Percentiles rank a stretch among this genome's conserved stretches.
Evolutionary conservation across 2,797 vertebrate genomes (phyloP).

Genomic region (Premnoplex brunnescens): DNA sequence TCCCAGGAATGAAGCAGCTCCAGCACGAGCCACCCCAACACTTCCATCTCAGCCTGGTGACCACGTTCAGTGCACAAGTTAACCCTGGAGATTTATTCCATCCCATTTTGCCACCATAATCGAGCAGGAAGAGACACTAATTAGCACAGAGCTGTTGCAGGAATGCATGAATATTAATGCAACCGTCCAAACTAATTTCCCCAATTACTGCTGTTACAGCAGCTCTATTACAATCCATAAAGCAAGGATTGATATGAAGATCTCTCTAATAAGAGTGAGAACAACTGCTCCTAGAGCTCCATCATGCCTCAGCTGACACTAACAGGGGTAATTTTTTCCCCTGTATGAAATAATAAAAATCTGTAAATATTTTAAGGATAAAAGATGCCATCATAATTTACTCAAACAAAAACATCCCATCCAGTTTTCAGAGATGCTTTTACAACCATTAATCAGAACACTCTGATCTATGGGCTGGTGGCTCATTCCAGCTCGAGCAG

Average conservation of each 20-base stretch:
- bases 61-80: not conserved
- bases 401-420: not conserved
- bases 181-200: constrained; percentile 50
- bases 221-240: constrained; percentile 56
- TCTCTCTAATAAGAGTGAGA: not conserved
- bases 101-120: not conserved
- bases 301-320: not conserved
- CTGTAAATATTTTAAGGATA: not conserved
- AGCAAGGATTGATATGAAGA: not conserved
- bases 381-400: not conserved
- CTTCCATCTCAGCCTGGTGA: not conserved
- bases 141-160: constrained; percentile 44
- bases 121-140: constrained; percentile 4
- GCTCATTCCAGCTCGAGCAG: not conserved
- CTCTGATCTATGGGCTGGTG: not conserved
- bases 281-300: not conserved
- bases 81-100: not conserved
- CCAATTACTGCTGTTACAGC: constrained; percentile 56
- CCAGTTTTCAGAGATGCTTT: not conserved
- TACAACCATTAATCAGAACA: not conserved
- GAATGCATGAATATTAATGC: constrained; percentile 64
- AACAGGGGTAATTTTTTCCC: not conserved
- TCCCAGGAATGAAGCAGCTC: rapidly evolving
- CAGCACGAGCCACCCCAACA: rapidly evolving
- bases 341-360: not conserved